Evolutionary conservation across 2,797 vertebrate genomes (phyloP).

Genomic region (Pogoniulus pusillus): DNA sequence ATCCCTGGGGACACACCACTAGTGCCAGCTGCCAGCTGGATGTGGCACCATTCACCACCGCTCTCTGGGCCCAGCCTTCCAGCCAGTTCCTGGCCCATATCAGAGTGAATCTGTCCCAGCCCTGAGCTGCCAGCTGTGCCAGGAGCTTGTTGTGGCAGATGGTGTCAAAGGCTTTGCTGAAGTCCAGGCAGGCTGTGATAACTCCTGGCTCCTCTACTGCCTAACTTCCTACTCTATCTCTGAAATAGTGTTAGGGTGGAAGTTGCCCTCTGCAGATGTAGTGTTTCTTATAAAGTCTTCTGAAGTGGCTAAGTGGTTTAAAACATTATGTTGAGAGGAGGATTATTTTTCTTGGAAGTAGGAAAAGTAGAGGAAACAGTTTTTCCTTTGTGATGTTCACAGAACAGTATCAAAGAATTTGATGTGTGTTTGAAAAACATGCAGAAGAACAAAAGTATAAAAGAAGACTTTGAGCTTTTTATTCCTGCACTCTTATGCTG

Average conservation of each 20-base stretch:
- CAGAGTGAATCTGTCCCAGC: no score
- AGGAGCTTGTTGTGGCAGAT: no score
- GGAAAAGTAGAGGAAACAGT: background rate
- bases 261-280: background rate
- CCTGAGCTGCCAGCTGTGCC: no score
- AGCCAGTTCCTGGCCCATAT: no score
- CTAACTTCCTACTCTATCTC: background rate
- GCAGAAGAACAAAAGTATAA: background rate
- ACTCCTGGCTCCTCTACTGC: background rate
- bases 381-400: background rate
- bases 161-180: no score
- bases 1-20: no score
- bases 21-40: no score
- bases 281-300: background rate
- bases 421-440: background rate
- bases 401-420: background rate
- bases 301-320: background rate
- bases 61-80: no score
- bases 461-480: background rate
- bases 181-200: background rate
- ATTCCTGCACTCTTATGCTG: fast-evolving
- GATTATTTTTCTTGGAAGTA: background rate
- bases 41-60: no score
- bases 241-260: background rate
- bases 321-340: background rate